Conservation (phyloP, 2,797 vertebrate species). For the Falco biarmicus region DNA sequence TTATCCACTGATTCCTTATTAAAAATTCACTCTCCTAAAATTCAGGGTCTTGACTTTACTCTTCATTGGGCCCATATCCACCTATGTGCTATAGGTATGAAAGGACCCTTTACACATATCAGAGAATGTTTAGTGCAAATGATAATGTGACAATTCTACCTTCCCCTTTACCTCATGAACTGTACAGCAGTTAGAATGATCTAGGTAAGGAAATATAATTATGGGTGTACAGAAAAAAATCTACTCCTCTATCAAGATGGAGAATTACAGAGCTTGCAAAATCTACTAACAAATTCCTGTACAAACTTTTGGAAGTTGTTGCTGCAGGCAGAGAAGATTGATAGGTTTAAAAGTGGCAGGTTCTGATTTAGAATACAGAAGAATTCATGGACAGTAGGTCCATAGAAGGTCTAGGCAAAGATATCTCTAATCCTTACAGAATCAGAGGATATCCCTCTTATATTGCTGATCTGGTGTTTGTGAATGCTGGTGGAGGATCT, state of each 20-base stretch:
- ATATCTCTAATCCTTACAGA: background rate
- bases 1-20: background rate
- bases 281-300: background rate
- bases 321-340: background rate
- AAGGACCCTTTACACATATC: background rate
- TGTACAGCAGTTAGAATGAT: background rate
- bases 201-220: background rate
- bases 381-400: background rate
- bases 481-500: background rate
- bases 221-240: background rate
- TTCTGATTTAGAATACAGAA: background rate
- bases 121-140: background rate
- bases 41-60: background rate
- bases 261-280: background rate
- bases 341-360: background rate
- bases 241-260: background rate
- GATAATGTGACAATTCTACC: background rate
- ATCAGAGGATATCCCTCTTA: background rate
- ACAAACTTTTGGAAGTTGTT: background rate
- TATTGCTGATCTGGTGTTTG: background rate
- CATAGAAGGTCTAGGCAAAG: background rate
- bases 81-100: background rate
- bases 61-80: background rate
- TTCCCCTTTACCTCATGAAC: background rate
- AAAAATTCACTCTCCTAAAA: background rate